Evolutionary conservation across 2,888 invertebrate genomes (phyloP), one percentile per base, ranked within the genome.

Genomic region (Drosophila algonquin): DNA sequence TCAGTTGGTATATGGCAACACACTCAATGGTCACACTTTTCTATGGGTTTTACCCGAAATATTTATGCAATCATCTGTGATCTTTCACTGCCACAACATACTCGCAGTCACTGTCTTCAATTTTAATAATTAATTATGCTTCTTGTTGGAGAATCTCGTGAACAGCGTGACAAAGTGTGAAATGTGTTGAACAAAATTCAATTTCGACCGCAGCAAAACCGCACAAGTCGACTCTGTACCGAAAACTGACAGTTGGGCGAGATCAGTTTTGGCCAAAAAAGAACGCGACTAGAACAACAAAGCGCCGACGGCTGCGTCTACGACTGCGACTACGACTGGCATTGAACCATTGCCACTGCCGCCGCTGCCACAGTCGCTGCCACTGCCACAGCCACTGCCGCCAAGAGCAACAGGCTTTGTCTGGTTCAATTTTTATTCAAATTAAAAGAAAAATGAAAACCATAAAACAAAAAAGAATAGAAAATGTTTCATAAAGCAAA

Each of bases 181-280:
- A 87, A 87, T 83, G 85, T 64, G 77, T 73, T 35, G 76, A 76
- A 77, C 75, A 76, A 73, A 55, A 58, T 59, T 70, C 74, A 69
- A 76, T 62, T 68, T 75, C 46, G 75, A 40, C 69, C 75, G 80
- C 80, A 75, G 47, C 71, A 70, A 68, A 67, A 85, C 85, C 89
- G 87, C 89, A 79, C 85, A 84, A 81, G 75, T 86, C 85, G 89
- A 70, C 89, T 71, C 73, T 81, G 73, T 86, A 77, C 81, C 56
- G 81, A 78, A 85, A 87, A 85, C 90, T 89, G 90, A 89, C 90
- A 90, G 81, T 90, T 90, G 81, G 80, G 86, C 84, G 89, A 90
- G 87, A 89, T 90, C 90, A 90, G 90, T 89, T 89, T 89, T 89
- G 87, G 77, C 78, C 79, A 89, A 88, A 84, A 73, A 71, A 53